A percentile compares a stretch with the other conserved stretches of the same genome.
Evolutionary conservation across 2,888 invertebrate genomes (phyloP).

Genomic region (Scaptomyza polygonia): DNA sequence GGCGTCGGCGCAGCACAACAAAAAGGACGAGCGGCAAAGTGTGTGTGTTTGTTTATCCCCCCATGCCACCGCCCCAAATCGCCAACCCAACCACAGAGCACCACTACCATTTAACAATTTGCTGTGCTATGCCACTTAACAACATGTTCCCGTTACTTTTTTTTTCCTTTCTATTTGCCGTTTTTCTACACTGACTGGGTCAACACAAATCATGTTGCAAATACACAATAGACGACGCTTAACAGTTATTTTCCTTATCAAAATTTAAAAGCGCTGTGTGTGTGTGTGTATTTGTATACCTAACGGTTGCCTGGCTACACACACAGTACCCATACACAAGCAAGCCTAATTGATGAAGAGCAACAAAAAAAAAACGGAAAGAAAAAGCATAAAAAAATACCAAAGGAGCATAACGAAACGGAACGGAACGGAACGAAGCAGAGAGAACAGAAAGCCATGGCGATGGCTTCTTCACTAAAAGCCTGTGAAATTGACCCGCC

Average conservation of each 20-base stretch:
- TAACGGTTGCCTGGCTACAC: slow-evolving; percentile 50
- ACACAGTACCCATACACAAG: slow-evolving; percentile 25
- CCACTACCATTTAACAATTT: slow-evolving; percentile 3
- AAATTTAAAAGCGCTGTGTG: slow-evolving; percentile 43
- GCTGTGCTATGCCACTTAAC: slow-evolving; percentile 10
- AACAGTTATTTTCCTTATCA: slow-evolving; percentile 50
- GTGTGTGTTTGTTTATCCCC: background rate
- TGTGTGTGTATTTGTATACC: slow-evolving; percentile 14
- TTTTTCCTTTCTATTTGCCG: background rate
- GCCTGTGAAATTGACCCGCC: slow-evolving; percentile 42
- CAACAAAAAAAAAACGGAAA: background rate
- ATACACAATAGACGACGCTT: slow-evolving; percentile 33
- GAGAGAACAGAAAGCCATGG: too few species aligned
- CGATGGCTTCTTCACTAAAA: too few species aligned
- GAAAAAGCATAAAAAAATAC: too few species aligned
- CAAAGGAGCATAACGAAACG: background rate
- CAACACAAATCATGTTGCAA: slow-evolving; percentile 60
- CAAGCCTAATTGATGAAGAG: slow-evolving; percentile 8
- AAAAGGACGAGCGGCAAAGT: slow-evolving; percentile 12
- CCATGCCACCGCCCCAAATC: too few species aligned
- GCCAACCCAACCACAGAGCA: background rate
- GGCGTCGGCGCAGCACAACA: slow-evolving; percentile 55
- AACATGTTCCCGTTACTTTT: slow-evolving; percentile 32
- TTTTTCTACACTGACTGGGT: slow-evolving; percentile 47
- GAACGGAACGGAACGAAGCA: too few species aligned